A percentile compares a stretch with the other conserved stretches of the same genome.
These are phyloP conservation scores for Scelioninae gen. 2 DNA, from an alignment of 2,888 invertebrate genomes.

Conservation along the genomic window DNA sequence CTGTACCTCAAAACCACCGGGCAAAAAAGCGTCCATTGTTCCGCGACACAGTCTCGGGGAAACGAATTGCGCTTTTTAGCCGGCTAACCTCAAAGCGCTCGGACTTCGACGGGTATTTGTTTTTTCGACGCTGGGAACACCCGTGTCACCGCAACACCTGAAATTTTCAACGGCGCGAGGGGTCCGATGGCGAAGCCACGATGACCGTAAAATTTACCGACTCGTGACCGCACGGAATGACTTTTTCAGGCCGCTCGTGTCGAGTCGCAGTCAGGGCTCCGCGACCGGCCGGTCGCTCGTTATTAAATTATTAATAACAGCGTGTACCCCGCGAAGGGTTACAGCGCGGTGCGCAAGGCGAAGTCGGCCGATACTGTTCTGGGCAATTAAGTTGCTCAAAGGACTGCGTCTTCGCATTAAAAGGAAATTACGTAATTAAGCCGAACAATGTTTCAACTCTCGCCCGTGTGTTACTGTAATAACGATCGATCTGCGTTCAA, in stretches of 20 bases:
- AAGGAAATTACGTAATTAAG: slow-evolving; percentile 70
- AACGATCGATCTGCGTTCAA: slow-evolving; percentile 62
- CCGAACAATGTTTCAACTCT: slow-evolving; percentile 63
- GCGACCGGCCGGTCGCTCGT: slow-evolving; percentile 5
- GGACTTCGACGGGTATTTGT: slow-evolving; percentile 26
- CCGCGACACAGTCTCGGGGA: slow-evolving; percentile 23
- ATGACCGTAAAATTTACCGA: slow-evolving; percentile 23
- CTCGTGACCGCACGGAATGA: slow-evolving; percentile 15
- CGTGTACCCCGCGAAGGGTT: slow-evolving; percentile 15
- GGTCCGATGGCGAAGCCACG: slow-evolving; percentile 7
- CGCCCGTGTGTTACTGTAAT: slow-evolving; percentile 58
- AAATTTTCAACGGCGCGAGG: slow-evolving; percentile 14
- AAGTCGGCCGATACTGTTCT: slow-evolving; percentile 36
- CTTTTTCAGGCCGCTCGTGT: slow-evolving; percentile 4
- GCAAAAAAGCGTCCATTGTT: slow-evolving; percentile 34
- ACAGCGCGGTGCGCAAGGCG: slow-evolving; percentile 25
- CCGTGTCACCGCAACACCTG: slow-evolving; percentile 38
- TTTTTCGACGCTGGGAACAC: slow-evolving; percentile 35
- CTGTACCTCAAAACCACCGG: slow-evolving; percentile 7
- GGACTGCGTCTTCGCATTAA: slow-evolving; percentile 38
- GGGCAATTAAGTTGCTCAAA: slow-evolving; percentile 49
- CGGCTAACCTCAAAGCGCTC: slow-evolving; percentile 37
- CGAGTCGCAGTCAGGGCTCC: no score
- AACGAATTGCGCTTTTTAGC: slow-evolving; percentile 39
- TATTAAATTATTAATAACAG: slow-evolving; percentile 49